phyloP scores from a whole-genome alignment of 1,140 invertebrate genomes.

The Drosophila pseudoananassae region DNA sequence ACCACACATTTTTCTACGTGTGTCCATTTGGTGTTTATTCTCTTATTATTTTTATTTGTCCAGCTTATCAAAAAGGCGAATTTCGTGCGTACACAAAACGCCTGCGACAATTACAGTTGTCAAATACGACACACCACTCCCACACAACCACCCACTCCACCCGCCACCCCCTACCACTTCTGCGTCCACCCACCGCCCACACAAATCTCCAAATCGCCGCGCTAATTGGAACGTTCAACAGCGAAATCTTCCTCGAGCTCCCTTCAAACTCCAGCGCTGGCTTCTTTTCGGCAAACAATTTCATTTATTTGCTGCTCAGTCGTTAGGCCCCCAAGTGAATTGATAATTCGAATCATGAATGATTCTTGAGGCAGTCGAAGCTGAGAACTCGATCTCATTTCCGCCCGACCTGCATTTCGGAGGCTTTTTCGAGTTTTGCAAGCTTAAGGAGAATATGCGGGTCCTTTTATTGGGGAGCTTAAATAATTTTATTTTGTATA shows the following conservation, averaged over 20 bases:
- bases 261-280: slow-evolving; percentile 14
- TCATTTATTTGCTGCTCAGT: slow-evolving; percentile 46
- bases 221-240: slow-evolving; percentile 68
- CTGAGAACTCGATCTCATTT: slow-evolving; percentile 29
- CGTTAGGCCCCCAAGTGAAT: slow-evolving; percentile 49
- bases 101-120: slow-evolving; percentile 73
- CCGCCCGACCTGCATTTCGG: slow-evolving; percentile 37
- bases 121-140: slow-evolving; percentile 52
- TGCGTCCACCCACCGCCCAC: slow-evolving; percentile 3
- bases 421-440: slow-evolving; percentile 10
- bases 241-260: slow-evolving; percentile 45
- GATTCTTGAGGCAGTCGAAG: not conserved
- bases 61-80: slow-evolving; percentile 66
- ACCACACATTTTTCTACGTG: not conserved
- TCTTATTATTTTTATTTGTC: slow-evolving; percentile 35
- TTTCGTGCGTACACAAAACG: slow-evolving; percentile 56
- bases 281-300: slow-evolving; percentile 41
- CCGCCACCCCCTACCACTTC: slow-evolving; percentile 8
- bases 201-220: slow-evolving; percentile 24
- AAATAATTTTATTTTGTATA: too few relatives aligned
- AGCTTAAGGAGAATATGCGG: slow-evolving; percentile 21
- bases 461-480: not conserved
- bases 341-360: slow-evolving; percentile 54
- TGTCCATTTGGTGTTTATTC: slow-evolving; percentile 18
- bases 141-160: slow-evolving; percentile 10